Evolutionary conservation across 2,888 invertebrate genomes (phyloP).

Genomic region (Ectropis crepuscularia): DNA sequence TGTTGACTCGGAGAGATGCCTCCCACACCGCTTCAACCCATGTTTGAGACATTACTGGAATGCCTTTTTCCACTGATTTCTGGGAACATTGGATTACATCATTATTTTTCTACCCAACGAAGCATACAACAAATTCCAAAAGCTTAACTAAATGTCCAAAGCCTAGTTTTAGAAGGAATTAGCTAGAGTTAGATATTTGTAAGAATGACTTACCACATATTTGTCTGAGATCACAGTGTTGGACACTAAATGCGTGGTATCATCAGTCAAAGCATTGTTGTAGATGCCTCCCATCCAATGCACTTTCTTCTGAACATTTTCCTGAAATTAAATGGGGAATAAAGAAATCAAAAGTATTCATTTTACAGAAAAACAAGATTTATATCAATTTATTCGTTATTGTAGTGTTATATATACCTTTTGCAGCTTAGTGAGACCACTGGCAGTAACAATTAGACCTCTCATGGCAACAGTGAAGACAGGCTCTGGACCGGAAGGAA

Average conservation of each 20-base stretch:
- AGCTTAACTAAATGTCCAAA: not conserved
- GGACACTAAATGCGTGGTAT: constrained; percentile 93
- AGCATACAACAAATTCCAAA: not conserved
- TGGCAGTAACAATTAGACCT: constrained; percentile 87
- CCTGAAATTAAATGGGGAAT: constrained; percentile 65
- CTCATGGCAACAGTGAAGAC: constrained; percentile 93
- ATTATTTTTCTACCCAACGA: not conserved
- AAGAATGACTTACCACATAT: constrained; percentile 86
- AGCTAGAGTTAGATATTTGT: not conserved
- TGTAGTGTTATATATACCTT: constrained; percentile 49
- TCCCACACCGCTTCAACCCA: constrained; percentile 95
- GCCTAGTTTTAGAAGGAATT: no score
- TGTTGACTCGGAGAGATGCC: constrained; percentile 85
- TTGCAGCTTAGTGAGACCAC: constrained; percentile 79
- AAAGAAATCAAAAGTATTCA: not conserved
- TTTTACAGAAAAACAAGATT: not conserved
- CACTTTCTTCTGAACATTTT: constrained; percentile 85
- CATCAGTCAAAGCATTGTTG: constrained; percentile 85
- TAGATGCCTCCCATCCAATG: constrained; percentile 92
- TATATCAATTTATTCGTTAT: not conserved
- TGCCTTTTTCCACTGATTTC: constrained; percentile 88
- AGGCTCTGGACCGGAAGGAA: constrained; percentile 91
- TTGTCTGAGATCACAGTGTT: constrained; percentile 91
- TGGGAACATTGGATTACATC: constrained; percentile 53
- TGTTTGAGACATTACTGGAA: constrained; percentile 89